phyloP scores from a whole-genome alignment of 2,113 vertebrate species.

The Brachyhypopomus gauderio region DNA sequence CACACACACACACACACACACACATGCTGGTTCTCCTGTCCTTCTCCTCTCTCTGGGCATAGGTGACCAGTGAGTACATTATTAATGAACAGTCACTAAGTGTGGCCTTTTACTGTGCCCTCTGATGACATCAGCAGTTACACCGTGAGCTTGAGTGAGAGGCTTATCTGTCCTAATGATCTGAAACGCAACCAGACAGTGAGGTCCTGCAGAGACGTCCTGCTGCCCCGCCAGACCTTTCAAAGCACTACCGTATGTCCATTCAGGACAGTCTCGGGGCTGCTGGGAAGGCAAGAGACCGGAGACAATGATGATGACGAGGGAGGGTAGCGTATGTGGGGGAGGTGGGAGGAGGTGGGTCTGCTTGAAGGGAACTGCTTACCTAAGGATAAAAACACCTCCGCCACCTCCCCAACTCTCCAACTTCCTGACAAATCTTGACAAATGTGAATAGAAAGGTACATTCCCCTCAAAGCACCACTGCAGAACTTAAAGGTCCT shows the following conservation, averaged over 20 bases:
- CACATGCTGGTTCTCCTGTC: slow-evolving; percentile 47
- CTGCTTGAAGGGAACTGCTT: no score
- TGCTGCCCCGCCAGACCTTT: slow-evolving; percentile 35
- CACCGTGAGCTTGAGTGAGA: slow-evolving; percentile 52
- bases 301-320: neutral
- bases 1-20: slow-evolving; percentile 36
- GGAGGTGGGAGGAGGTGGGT: no score
- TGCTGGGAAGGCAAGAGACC: neutral
- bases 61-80: slow-evolving; percentile 53
- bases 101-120: slow-evolving; percentile 48
- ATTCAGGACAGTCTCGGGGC: neutral
- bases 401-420: neutral
- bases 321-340: neutral
- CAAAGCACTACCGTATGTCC: slow-evolving; percentile 40
- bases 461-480: neutral
- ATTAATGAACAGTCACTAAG: slow-evolving; percentile 53
- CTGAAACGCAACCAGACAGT: slow-evolving; percentile 38
- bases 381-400: neutral
- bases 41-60: slow-evolving; percentile 16
- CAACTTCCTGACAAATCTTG: neutral
- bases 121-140: slow-evolving; percentile 73
- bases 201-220: slow-evolving; percentile 40
- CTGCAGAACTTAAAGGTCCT: neutral
- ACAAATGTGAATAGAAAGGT: neutral
- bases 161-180: slow-evolving; percentile 53